Evolutionary conservation across 2,888 invertebrate genomes (phyloP).

Genomic region (Herminia tarsipennalis): DNA sequence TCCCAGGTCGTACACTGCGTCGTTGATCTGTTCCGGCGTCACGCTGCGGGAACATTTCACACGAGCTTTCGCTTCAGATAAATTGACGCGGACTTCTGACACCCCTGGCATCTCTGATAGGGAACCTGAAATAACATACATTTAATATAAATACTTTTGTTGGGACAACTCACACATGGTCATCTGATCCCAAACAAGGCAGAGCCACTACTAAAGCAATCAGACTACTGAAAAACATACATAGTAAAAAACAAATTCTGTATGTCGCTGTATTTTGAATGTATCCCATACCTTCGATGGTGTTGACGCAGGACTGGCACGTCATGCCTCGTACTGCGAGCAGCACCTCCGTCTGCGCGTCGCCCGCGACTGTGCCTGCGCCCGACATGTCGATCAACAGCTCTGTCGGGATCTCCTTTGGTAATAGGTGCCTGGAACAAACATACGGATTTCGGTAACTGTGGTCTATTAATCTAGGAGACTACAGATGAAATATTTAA

Average conservation of each 20-base stretch:
- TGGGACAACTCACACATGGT: too few species aligned
- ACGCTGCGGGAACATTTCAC: slow-evolving; percentile 85
- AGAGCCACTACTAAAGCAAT: too few species aligned
- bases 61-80: slow-evolving; percentile 87
- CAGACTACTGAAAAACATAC: neutral
- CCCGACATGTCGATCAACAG: slow-evolving; percentile 74
- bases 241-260: neutral
- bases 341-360: slow-evolving; percentile 55
- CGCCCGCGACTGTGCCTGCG: slow-evolving; percentile 42
- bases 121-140: slow-evolving; percentile 67
- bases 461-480: neutral
- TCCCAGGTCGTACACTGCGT: slow-evolving; percentile 92
- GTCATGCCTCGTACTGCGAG: slow-evolving; percentile 93
- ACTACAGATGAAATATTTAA: too few species aligned
- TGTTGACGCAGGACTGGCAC: slow-evolving; percentile 95
- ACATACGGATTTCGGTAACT: too few species aligned
- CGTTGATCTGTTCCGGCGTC: slow-evolving; percentile 86
- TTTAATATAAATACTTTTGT: too few species aligned
- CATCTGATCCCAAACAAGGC: too few species aligned
- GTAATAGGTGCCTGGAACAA: slow-evolving; percentile 68
- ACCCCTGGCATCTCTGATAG: slow-evolving; percentile 88
- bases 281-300: slow-evolving; percentile 88
- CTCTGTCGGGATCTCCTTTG: slow-evolving; percentile 75
- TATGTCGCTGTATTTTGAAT: neutral
- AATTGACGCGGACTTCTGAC: slow-evolving; percentile 84